Percentiles rank a stretch among this genome's conserved stretches.
These are phyloP conservation scores for Ptilonorhynchus violaceus DNA, from an alignment of 2,113 vertebrate genomes.

Conservation along the genomic window DNA sequence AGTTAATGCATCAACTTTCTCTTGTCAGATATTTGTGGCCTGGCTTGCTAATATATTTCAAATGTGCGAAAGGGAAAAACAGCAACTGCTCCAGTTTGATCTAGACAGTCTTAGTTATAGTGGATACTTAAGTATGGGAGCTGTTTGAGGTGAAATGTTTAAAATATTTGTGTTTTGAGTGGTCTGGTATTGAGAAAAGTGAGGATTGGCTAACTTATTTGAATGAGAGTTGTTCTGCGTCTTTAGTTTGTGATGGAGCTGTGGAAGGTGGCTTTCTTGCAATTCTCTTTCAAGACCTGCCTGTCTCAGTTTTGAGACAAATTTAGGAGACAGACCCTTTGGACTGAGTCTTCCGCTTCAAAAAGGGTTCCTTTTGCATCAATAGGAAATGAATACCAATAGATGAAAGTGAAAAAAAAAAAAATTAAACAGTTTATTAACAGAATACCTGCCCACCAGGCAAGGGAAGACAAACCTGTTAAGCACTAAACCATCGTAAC, in stretches of 20 bases:
- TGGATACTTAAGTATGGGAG: background rate
- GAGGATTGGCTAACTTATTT: background rate
- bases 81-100: background rate
- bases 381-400: too few species aligned
- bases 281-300: background rate
- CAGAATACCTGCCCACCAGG: too few species aligned
- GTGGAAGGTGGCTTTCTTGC: background rate
- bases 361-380: too few species aligned
- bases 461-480: too few species aligned
- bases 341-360: too few species aligned
- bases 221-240: background rate
- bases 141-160: background rate
- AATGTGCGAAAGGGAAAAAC: background rate
- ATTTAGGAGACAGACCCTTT: too few species aligned
- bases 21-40: background rate
- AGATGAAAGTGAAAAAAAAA: too few species aligned
- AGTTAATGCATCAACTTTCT: background rate
- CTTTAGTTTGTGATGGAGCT: background rate
- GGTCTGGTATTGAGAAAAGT: background rate
- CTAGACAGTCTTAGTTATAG: background rate
- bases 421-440: too few species aligned
- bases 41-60: background rate
- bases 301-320: too few species aligned
- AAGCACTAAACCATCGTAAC: too few species aligned
- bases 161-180: background rate